Base-by-base conservation (phyloP, 2,797 vertebrate species). In the Micropoecilia bifurca region DNA sequence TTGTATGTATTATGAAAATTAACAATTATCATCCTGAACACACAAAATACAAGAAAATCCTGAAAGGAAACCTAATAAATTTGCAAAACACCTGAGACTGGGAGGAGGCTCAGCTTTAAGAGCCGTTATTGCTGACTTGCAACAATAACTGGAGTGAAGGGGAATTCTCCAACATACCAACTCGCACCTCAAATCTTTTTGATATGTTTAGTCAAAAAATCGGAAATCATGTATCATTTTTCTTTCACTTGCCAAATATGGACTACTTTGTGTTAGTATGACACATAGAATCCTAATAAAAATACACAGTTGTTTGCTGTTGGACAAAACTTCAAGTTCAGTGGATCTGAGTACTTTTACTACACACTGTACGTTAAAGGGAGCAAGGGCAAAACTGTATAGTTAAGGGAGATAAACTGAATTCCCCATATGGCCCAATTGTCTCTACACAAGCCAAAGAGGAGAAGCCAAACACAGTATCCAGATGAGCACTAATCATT, bases 401-500 rank as follows among this genome's bases (percentile, higher is more conserved):
- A 85, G 83, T 92, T 93, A 75, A 76, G 83, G 85, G 84, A n/a
- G 68, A 85, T 84, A 85, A 93, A 93, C 85, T 87, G 71, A 83
- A 84, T 85, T 85, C 81, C 89, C 83, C 85, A 82, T 82, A 85
- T 86, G 83, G 88, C 80, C 87, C 78, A 78, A 90, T 91, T 94
- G 93, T 95, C 89, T 94, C 89, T 78, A 92, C 71, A 90, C 90
- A 93, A 89, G 92, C 88, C 86, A 77, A 86, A 87, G 91, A 94
- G 91, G 93, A 93, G 92, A 95, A 92, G 92, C 92, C 92, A 95
- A 94, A 93, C 89, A 92, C 90, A 92, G 92, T 95, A 94, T 93
- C 94, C 93, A 95, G 94, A 95, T 94, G 93, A 94, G 91, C 91
- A 93, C 91, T 92, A 95, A 94, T 95, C 95, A 95, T 95, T 96